phyloP scores from a whole-genome alignment of 1,140 invertebrate species.

The Achroia grisella region DNA sequence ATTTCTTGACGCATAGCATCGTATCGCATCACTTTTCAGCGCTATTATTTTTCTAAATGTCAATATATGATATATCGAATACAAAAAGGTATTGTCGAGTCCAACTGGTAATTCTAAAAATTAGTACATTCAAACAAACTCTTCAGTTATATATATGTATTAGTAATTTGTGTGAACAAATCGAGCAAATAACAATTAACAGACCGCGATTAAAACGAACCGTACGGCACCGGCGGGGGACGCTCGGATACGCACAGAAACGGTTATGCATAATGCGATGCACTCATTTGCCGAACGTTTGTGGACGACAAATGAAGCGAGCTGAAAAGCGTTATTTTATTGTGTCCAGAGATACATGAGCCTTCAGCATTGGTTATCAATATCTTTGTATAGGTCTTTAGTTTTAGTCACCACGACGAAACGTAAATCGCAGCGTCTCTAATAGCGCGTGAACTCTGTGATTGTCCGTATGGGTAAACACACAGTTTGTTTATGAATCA shows the following conservation, averaged over 20 bases:
- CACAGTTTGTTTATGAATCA: too few relatives aligned
- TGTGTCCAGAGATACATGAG: constrained; percentile 12
- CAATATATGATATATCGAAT: too few relatives aligned
- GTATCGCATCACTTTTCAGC: too few relatives aligned
- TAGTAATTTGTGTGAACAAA: too few relatives aligned
- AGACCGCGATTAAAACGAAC: constrained; percentile 11
- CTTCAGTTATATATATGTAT: too few relatives aligned
- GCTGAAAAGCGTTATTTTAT: constrained; percentile 22
- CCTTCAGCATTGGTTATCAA: background rate
- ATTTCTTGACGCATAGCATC: too few relatives aligned
- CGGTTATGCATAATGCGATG: constrained; percentile 44
- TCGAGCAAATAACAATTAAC: constrained; percentile 27
- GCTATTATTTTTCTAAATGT: too few relatives aligned
- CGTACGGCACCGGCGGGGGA: background rate
- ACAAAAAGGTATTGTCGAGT: too few relatives aligned
- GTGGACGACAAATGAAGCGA: constrained; percentile 55
- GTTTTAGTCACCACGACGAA: constrained; percentile 1
- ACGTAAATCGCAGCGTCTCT: constrained; percentile 30
- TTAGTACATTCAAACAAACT: too few relatives aligned
- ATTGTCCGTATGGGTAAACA: background rate
- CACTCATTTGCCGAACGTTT: constrained; percentile 52
- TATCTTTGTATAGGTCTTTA: too few relatives aligned
- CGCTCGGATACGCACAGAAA: constrained; percentile 25
- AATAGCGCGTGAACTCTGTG: constrained; percentile 43
- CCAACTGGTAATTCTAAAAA: too few relatives aligned